phyloP scores from a whole-genome alignment of 1,140 invertebrate genomes.

The Brevipalpus yothersi region DNA sequence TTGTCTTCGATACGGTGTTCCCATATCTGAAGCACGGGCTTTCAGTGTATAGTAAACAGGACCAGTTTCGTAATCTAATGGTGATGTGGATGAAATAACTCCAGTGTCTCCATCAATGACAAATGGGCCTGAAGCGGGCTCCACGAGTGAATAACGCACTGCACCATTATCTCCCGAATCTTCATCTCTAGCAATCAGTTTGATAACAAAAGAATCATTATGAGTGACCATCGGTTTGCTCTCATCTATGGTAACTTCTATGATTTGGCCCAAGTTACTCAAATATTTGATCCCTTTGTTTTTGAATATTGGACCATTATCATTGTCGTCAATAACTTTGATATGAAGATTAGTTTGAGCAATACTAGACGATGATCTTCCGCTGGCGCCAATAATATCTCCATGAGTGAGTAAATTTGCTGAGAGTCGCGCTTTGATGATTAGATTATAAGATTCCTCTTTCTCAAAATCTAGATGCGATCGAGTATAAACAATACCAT shows the following conservation, averaged over 20 bases:
- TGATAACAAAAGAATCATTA: constrained; percentile 61
- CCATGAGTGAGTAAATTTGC: not conserved
- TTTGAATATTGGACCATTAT: constrained; percentile 88
- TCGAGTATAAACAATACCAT: constrained; percentile 13
- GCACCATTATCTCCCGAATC: constrained; percentile 83
- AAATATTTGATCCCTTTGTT: constrained; percentile 65
- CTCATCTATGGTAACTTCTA: constrained; percentile 51
- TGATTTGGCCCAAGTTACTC: constrained; percentile 14
- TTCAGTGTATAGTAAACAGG: constrained; percentile 42
- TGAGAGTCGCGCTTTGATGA: not conserved
- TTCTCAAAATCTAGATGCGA: not conserved
- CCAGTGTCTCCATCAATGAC: constrained; percentile 87
- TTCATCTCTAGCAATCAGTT: constrained; percentile 76
- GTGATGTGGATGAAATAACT: constrained; percentile 46
- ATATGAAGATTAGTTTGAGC: constrained; percentile 49
- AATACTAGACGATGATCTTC: not conserved
- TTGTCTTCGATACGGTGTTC: constrained; percentile 59
- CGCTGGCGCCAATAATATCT: not conserved
- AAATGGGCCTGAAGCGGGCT: constrained; percentile 54
- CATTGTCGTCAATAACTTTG: constrained; percentile 40
- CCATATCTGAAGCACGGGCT: constrained; percentile 79
- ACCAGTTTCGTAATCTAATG: constrained; percentile 77
- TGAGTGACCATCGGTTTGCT: constrained; percentile 33
- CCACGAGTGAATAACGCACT: constrained; percentile 61
- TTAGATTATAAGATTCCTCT: not conserved